Evolutionary conservation across 1,140 invertebrate genomes (phyloP), one percentile per base, ranked within the genome.

Genomic region (Lordiphosa clarofinis): DNA sequence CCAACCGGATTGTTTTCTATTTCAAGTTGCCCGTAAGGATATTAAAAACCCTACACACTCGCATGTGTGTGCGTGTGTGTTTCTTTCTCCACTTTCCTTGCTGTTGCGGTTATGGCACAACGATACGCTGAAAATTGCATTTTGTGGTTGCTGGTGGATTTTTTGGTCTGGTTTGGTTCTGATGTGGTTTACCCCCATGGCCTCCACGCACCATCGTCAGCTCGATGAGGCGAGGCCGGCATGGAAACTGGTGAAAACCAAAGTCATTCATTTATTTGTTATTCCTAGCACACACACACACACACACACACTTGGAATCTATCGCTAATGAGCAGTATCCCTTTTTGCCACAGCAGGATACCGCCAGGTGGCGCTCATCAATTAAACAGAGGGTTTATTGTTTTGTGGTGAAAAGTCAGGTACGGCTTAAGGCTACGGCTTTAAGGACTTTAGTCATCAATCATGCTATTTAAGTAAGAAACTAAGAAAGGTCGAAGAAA

Each of bases 41-140:
- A 53, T 79, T 61, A 64, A 62, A 58, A 72, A 39, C 37, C 37
- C 38, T 50, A 15, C 21, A 21, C n/a, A n/a, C n/a, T n/a, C n/a
- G n/a, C n/a, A n/a, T 40, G 43, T 65, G 38, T 38, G 47, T 37
- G 40, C 31, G 13, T 40, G 43, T 65, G 38, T 42, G 47, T 37
- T 31, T 46, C 24, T 28, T 31, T 31, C 13, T 46, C 4, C 12
- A 4, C 11, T 21, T 33, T 31, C 9, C 19, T 12, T 13, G 10
- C 13, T 70, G 54, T 40, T 66, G 62, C 54, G 53, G 52, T 72
- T 53, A 52, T 50, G 50, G 59, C 59, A 44, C 31, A 81, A 56
- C 66, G 71, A 75, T 81, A 82, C 71, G 73, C 54, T 62, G 56
- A 49, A 82, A 82, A 81, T 81, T 81, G 75, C 76, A 81, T 82